Conservation (phyloP, 2,113 vertebrate genomes). For the Gymnocephalus cernua region DNA sequence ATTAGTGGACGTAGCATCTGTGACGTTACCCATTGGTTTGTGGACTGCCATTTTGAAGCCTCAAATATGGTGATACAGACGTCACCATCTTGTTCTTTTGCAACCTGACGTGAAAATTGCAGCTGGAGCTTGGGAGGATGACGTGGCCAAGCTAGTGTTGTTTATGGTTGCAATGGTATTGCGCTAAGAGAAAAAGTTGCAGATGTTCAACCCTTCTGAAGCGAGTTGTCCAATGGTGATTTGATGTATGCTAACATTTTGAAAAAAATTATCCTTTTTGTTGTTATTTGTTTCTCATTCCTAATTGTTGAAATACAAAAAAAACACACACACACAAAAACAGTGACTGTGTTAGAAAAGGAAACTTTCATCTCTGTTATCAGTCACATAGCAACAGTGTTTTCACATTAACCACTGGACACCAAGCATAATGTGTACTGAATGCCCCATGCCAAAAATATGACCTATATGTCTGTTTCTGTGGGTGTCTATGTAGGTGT, state of each 20-base stretch:
- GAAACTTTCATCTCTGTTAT: neutral
- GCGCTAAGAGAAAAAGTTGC: too few relatives aligned
- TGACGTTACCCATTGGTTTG: too few relatives aligned
- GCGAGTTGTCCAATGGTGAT: too few relatives aligned
- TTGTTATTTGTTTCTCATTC: neutral
- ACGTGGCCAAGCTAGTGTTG: too few relatives aligned
- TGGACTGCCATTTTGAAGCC: too few relatives aligned
- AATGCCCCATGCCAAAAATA: neutral
- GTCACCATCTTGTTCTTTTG: too few relatives aligned
- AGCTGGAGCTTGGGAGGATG: too few relatives aligned
- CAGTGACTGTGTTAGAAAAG: neutral
- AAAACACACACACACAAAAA: neutral
- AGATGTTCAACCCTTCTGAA: too few relatives aligned
- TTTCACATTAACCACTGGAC: neutral
- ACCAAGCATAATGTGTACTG: neutral
- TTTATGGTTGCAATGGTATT: too few relatives aligned
- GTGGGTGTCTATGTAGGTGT: slow-evolving; percentile 84
- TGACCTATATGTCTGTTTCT: neutral
- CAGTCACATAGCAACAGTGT: neutral
- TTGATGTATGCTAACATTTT: neutral
- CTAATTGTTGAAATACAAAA: neutral
- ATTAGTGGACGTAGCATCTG: too few relatives aligned
- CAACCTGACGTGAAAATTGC: too few relatives aligned
- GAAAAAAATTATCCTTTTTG: neutral
- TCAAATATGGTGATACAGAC: too few relatives aligned